A percentile compares a stretch with the other conserved stretches of the same genome.
phyloP scores from a whole-genome alignment of 2,888 invertebrate species.

The Patella caerulea region DNA sequence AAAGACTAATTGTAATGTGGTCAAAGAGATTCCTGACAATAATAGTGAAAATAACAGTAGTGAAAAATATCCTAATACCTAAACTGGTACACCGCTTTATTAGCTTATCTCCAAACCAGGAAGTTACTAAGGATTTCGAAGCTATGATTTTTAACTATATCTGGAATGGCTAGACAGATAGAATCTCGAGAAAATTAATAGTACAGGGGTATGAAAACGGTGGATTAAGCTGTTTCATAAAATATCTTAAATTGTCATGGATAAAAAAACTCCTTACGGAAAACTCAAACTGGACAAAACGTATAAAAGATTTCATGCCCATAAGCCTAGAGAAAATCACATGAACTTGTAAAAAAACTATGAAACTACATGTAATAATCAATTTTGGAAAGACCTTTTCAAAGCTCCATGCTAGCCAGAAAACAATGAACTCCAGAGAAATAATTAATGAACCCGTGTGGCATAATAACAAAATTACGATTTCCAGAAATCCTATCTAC shows the following conservation, averaged over 20 bases:
- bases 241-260: conserved; percentile 21
- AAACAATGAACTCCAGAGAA: not conserved
- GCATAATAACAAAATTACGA: not conserved
- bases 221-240: conserved; percentile 21
- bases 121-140: conserved; percentile 9
- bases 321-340: too few species aligned
- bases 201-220: conserved; percentile 17
- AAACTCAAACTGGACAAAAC: conserved; percentile 9
- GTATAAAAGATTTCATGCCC: too few species aligned
- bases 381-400: not conserved
- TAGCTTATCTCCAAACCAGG: conserved; percentile 17
- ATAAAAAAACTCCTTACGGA: conserved; percentile 12
- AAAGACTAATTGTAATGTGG: conserved; percentile 11
- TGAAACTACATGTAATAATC: not conserved
- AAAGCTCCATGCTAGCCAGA: too few species aligned
- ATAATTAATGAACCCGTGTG: not conserved
- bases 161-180: conserved; percentile 21
- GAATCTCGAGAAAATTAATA: conserved; percentile 18
- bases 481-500: not conserved
- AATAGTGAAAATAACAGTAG: conserved; percentile 20
- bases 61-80: conserved; percentile 17
- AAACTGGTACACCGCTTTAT: conserved; percentile 23
- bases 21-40: conserved; percentile 16
- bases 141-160: conserved; percentile 20
- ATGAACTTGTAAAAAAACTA: too few species aligned